Conservation (phyloP, 2,888 invertebrate genomes). For the Erynnis tages region DNA sequence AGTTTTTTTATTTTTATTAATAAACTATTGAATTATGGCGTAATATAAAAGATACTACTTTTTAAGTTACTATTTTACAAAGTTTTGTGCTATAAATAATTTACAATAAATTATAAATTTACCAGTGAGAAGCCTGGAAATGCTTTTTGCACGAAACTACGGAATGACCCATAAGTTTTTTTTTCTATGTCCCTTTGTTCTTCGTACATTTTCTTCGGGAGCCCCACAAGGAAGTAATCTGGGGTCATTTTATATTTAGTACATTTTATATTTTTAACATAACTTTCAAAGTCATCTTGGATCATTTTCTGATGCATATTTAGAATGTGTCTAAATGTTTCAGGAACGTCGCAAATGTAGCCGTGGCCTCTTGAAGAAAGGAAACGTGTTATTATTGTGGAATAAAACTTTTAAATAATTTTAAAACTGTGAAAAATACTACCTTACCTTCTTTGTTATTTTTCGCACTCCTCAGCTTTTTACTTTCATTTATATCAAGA, state of each 20-base stretch:
- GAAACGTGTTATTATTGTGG: slow-evolving; percentile 32
- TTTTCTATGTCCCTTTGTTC: neutral
- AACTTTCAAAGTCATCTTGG: slow-evolving; percentile 39
- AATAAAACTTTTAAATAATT: neutral
- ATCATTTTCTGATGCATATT: slow-evolving; percentile 33
- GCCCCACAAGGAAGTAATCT: slow-evolving; percentile 36
- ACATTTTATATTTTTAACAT: slow-evolving; percentile 45
- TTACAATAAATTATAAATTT: neutral
- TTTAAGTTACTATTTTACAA: neutral
- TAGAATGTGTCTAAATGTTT: slow-evolving; percentile 42
- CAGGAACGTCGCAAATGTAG: slow-evolving; percentile 48
- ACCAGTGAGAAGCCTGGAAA: neutral
- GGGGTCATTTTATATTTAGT: slow-evolving; percentile 40
- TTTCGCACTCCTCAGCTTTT: neutral
- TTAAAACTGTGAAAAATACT: neutral
- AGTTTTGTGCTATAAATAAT: neutral
- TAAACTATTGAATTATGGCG: neutral
- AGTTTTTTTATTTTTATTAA: neutral
- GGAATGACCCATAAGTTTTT: too few species aligned
- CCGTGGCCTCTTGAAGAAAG: slow-evolving; percentile 61
- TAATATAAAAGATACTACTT: neutral
- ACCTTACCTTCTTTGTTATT: neutral
- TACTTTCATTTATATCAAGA: neutral
- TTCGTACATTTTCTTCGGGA: slow-evolving; percentile 18
- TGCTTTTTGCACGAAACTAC: too few species aligned